Evolutionary conservation across 2,797 vertebrate species (phyloP).

Genomic region (Bucorvus abyssinicus): DNA sequence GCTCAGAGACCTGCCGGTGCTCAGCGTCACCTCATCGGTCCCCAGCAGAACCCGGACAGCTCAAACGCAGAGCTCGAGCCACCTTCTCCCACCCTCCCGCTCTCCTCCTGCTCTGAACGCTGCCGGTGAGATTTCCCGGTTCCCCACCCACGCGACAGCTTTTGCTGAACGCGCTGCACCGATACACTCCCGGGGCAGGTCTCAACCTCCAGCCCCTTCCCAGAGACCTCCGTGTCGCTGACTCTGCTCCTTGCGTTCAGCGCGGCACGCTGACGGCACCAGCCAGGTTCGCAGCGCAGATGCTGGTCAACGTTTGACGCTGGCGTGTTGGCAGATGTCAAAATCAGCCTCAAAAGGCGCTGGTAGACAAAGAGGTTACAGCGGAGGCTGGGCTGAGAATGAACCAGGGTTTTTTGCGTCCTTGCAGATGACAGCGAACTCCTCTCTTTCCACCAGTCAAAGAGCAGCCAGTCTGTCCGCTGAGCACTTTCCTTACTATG

Average conservation of each 20-base stretch:
- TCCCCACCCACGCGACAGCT: too few relatives aligned
- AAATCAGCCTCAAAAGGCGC: neutral
- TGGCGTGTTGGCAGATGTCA: neutral
- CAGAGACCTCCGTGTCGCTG: neutral
- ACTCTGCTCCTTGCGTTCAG: neutral
- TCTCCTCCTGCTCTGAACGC: too few relatives aligned
- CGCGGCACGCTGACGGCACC: neutral
- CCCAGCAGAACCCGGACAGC: too few relatives aligned
- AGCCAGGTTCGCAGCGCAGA: neutral
- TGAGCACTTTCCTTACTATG: neutral
- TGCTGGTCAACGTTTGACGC: neutral
- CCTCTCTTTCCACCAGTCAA: neutral
- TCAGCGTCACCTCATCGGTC: too few relatives aligned
- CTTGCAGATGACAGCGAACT: neutral
- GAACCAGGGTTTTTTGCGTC: neutral
- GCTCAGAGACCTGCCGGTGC: neutral
- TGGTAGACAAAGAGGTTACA: fast-evolving
- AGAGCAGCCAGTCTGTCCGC: neutral
- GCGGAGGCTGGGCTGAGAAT: neutral
- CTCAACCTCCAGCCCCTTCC: neutral
- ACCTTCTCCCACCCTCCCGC: too few relatives aligned
- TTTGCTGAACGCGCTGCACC: too few relatives aligned
- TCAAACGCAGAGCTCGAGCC: too few relatives aligned
- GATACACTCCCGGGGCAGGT: neutral
- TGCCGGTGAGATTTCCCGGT: too few relatives aligned